Evolutionary conservation across 2,797 vertebrate genomes (phyloP), one percentile per base, ranked within the genome.

Genomic region (Carapus acus): DNA sequence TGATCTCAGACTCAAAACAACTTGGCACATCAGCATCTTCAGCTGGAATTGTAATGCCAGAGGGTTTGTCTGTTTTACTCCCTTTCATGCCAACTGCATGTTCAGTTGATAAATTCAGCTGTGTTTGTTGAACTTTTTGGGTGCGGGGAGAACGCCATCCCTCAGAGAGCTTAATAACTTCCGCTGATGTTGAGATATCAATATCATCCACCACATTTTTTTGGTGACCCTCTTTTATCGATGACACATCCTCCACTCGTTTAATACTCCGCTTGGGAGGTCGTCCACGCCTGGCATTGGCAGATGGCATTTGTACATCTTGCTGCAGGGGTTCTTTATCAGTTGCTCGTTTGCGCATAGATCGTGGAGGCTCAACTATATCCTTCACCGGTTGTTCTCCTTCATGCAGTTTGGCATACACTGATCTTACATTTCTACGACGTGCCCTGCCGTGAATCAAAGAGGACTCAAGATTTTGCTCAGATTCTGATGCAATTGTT

Each of bases 371-470:
- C 76, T 98, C 94, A 1, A 75, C 9, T 0, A 86, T 71, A 31
- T 97, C 94, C 81, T 94, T 97, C 23, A 84, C 83, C 0, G 86
- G 78, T 59, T 91, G 90, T 8, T 96, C 94, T 0, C 88, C 92
- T 60, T 96, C 95, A 3, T 85, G 88, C 2, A 89, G 88, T 13
- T 91, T 97, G 7, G 95, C 95, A 1, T 99, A 99, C 20, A 99
- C 91, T 0, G 96, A 98, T 65, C 91, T 88, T 8, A 99, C 96
- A 0, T 98, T 99, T 54, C 94, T 87, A 39, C 96, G 92, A 39
- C 96, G 89, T 2, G 93, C 94, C 73, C 96, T 89, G 29, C 93
- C 87, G 21, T 91, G 76, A 0, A 91, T 89, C 73, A 93, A 76
- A 67, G 88, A 91, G 2, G 87, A 88, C 64, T 98, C 96, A 3